These are phyloP conservation scores for Dascillus cervinus DNA, from an alignment of 2,888 invertebrate genomes.

Conservation along the genomic window DNA sequence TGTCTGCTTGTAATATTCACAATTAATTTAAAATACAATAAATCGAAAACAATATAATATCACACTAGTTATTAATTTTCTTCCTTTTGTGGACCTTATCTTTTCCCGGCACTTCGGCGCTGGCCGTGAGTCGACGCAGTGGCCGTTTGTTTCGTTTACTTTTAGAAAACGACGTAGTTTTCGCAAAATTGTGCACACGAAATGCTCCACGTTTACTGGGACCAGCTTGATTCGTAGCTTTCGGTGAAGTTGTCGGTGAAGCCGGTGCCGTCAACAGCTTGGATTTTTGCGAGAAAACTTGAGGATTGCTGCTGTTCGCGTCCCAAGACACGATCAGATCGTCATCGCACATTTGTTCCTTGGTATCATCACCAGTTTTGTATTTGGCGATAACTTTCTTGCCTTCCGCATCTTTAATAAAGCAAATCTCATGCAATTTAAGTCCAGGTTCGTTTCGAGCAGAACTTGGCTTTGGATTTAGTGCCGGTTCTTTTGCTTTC, in stretches of 20 bases:
- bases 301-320: conserved; percentile 25
- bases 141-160: conserved; percentile 31
- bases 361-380: conserved; percentile 20
- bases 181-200: conserved; percentile 35
- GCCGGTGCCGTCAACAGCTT: conserved; percentile 2
- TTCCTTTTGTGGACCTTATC: conserved; percentile 35
- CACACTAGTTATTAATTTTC: conserved; percentile 22
- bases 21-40: conserved; percentile 12
- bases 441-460: conserved; percentile 18
- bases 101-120: conserved; percentile 27
- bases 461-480: conserved; percentile 5
- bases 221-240: conserved; percentile 13
- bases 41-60: conserved; percentile 9
- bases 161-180: conserved; percentile 26
- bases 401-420: conserved; percentile 34
- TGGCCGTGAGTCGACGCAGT: conserved; percentile 30
- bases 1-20: too few relatives aligned
- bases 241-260: too few relatives aligned
- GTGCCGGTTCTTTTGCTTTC: conserved; percentile 13
- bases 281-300: conserved; percentile 29
- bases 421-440: conserved; percentile 37
- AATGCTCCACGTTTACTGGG: conserved; percentile 29
- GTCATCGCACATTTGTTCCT: conserved; percentile 23
- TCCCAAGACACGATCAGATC: conserved; percentile 37
- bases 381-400: conserved; percentile 38